Conservation (phyloP, 2,888 invertebrate species). For the Lamellibrachia satsuma region DNA sequence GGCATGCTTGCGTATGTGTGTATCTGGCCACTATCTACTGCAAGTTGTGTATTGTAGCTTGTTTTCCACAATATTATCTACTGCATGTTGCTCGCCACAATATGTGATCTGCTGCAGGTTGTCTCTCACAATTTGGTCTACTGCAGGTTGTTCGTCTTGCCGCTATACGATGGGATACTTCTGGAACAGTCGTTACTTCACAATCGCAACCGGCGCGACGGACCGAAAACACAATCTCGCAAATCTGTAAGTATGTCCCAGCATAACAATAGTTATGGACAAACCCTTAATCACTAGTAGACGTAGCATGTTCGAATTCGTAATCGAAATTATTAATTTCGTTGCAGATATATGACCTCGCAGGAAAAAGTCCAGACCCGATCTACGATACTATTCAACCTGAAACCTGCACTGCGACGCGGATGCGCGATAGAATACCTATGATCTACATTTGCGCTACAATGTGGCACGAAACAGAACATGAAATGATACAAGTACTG, state of each 20-base stretch:
- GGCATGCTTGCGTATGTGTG: not conserved
- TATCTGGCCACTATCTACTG: not conserved
- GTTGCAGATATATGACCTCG: not conserved
- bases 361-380: not conserved
- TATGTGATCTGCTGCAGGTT: not conserved
- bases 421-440: constrained; percentile 44
- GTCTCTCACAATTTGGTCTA: not conserved
- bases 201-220: constrained; percentile 89
- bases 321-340: not conserved
- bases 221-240: constrained; percentile 58
- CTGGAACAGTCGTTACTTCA: constrained; percentile 96
- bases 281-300: not conserved
- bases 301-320: not conserved
- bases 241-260: not conserved
- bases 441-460: constrained; percentile 93
- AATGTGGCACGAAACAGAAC: constrained; percentile 99
- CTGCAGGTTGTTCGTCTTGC: constrained; percentile 80
- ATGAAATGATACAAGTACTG: constrained; percentile 91
- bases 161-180: constrained; percentile 90
- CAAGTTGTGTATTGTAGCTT: no score
- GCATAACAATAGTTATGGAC: not conserved
- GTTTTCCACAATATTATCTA: not conserved
- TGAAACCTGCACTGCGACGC: not conserved
- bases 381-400: not conserved
- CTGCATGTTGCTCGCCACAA: not conserved